Conservation (phyloP, 2,888 invertebrate genomes). For the Tipula lateralis region DNA sequence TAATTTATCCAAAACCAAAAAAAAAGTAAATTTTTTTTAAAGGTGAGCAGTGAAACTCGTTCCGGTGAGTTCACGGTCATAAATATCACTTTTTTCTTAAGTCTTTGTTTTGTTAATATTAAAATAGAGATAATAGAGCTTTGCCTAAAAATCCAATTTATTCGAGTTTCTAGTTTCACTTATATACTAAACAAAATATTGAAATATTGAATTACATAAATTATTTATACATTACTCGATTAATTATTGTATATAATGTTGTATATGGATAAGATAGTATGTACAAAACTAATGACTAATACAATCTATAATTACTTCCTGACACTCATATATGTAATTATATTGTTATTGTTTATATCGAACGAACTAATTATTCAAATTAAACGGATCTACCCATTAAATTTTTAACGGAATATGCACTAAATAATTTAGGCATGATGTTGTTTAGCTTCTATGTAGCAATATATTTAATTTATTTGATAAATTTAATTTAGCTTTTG, state of each 20-base stretch:
- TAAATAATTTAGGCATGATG: neutral
- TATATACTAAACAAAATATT: neutral
- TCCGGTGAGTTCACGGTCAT: neutral
- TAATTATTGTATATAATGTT: neutral
- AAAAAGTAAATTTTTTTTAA: neutral
- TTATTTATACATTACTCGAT: neutral
- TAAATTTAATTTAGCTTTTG: neutral
- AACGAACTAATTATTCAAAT: neutral
- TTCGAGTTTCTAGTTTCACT: neutral
- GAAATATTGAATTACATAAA: neutral
- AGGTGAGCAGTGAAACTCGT: slow-evolving; percentile 24
- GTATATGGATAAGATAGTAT: neutral
- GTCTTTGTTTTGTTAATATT: neutral
- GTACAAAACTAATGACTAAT: neutral
- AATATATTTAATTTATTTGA: neutral
- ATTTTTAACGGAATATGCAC: neutral
- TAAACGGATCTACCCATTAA: neutral
- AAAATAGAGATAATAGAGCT: neutral
- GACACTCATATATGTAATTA: neutral
- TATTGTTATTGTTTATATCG: neutral
- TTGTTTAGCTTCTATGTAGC: neutral
- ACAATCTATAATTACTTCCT: neutral
- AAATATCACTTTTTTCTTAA: neutral
- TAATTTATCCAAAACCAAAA: neutral
- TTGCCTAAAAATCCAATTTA: neutral